Conservation (phyloP, 2,888 invertebrate genomes). For the Yponomeuta cagnagella region DNA sequence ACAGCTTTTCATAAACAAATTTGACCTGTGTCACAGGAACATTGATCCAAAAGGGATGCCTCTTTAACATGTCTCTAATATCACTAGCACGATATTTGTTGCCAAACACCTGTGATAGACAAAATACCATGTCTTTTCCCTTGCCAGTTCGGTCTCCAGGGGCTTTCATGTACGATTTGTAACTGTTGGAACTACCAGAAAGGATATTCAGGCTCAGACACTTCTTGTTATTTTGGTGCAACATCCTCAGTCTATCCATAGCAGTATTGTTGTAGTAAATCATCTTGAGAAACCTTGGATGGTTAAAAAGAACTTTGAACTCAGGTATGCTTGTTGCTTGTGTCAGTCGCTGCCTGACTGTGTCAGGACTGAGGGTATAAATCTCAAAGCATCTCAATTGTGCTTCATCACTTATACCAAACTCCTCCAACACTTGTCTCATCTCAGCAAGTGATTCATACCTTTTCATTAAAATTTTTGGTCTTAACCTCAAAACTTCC, state of each 20-base stretch:
- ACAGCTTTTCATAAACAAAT: conserved; percentile 50
- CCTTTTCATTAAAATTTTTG: conserved; percentile 55
- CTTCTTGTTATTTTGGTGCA: conserved; percentile 55
- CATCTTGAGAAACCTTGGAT: conserved; percentile 64
- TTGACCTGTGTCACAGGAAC: conserved; percentile 58
- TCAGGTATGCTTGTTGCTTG: conserved; percentile 55
- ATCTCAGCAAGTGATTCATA: conserved; percentile 46
- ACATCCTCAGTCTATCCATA: conserved; percentile 42
- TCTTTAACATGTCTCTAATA: conserved; percentile 44
- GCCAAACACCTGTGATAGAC: conserved; percentile 47
- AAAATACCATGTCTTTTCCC: conserved; percentile 61
- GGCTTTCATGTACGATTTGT: conserved; percentile 57
- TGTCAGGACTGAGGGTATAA: conserved; percentile 52
- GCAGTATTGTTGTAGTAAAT: conserved; percentile 60
- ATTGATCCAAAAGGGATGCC: conserved; percentile 67
- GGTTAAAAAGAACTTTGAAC: conserved; percentile 49
- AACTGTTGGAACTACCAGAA: conserved; percentile 57
- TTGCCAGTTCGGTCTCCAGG: conserved; percentile 64
- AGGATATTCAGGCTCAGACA: conserved; percentile 61
- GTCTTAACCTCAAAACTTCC: conserved; percentile 58
- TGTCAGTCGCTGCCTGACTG: conserved; percentile 52
- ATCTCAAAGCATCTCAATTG: conserved; percentile 64
- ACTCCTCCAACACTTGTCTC: conserved; percentile 49
- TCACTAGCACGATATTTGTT: conserved; percentile 37
- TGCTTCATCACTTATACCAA: conserved; percentile 53